These are phyloP conservation scores for Heliothis peltigera DNA, from an alignment of 2,888 invertebrate genomes.

Conservation along the genomic window DNA sequence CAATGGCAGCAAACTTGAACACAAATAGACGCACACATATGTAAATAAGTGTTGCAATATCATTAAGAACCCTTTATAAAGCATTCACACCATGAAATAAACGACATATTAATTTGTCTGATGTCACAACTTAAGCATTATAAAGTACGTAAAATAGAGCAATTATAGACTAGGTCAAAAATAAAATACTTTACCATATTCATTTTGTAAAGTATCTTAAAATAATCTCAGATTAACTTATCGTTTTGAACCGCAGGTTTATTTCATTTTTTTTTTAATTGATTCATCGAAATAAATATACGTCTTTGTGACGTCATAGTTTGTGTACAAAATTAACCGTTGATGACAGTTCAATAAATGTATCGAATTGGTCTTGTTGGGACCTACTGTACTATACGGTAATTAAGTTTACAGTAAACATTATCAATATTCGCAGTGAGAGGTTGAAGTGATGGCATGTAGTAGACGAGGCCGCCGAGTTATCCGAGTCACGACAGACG, in stretches of 20 bases:
- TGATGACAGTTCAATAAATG: too few species aligned
- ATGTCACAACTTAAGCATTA: slow-evolving; percentile 10
- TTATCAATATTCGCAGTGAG: slow-evolving; percentile 61
- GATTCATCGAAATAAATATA: too few species aligned
- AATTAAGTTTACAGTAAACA: slow-evolving; percentile 34
- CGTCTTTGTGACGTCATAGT: too few species aligned
- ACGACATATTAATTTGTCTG: slow-evolving; percentile 28
- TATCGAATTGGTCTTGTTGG: too few species aligned
- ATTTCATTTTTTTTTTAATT: too few species aligned
- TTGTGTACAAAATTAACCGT: too few species aligned
- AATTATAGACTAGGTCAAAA: too few species aligned
- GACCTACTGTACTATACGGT: too few species aligned
- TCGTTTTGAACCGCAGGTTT: too few species aligned
- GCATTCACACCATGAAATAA: slow-evolving; percentile 2
- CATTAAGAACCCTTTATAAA: slow-evolving; percentile 17
- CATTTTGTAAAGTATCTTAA: too few species aligned
- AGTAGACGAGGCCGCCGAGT: slow-evolving; percentile 67
- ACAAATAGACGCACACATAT: not conserved
- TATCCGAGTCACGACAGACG: slow-evolving; percentile 40
- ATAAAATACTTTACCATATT: too few species aligned
- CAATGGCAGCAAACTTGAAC: not conserved
- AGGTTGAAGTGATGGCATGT: slow-evolving; percentile 68
- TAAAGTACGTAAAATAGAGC: slow-evolving; percentile 22
- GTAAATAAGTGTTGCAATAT: slow-evolving; percentile 5
- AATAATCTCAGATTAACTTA: too few species aligned